A percentile compares a stretch with the other conserved stretches of the same genome.
Conservation (phyloP, 2,113 vertebrate genomes). For the Nesospiza acunhae region DNA sequence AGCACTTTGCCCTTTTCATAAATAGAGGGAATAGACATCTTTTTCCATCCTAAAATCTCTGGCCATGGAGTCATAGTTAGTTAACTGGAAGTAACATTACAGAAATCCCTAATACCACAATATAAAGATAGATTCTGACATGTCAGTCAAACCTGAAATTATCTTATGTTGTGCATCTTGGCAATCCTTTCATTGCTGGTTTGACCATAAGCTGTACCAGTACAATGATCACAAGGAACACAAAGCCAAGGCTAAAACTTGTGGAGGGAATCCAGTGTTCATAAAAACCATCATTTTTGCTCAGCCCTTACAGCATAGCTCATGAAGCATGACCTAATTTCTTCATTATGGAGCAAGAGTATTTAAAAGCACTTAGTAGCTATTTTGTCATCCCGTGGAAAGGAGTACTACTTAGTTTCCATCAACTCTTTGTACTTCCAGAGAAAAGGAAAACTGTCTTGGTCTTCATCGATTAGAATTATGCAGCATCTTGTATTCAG, state of each 20-base stretch:
- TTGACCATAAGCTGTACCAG: not conserved
- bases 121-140: not conserved
- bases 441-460: not conserved
- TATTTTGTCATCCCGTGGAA: not conserved
- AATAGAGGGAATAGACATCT: not conserved
- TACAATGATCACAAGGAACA: not conserved
- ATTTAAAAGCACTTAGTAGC: not conserved
- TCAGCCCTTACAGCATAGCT: not conserved
- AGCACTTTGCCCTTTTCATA: not conserved
- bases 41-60: not conserved
- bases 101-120: not conserved
- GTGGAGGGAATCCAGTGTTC: not conserved
- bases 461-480: not conserved
- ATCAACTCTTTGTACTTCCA: not conserved
- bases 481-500: not conserved
- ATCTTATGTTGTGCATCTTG: not conserved
- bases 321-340: not conserved
- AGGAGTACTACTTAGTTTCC: not conserved
- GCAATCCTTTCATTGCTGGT: not conserved
- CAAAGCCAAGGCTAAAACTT: not conserved
- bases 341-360: not conserved
- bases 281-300: not conserved
- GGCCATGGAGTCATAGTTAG: fast-evolving
- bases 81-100: not conserved
- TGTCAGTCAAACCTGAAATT: not conserved